These are phyloP conservation scores for Artibeus jamaicensis DNA, from an alignment of 2,797 vertebrate species.

Conservation along the genomic window DNA sequence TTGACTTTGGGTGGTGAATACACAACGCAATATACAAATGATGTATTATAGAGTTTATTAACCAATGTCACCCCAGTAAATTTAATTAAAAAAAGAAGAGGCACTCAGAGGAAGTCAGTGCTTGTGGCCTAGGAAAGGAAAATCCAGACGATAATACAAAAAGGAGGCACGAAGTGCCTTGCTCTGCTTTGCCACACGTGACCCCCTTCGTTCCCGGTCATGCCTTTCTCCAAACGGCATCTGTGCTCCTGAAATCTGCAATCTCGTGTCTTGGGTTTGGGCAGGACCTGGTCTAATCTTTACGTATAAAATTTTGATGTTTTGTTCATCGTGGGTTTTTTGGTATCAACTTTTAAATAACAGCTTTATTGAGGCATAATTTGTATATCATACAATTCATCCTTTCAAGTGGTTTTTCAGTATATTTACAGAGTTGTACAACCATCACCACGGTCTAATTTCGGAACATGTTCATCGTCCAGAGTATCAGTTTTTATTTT, in stretches of 20 bases:
- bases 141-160: background rate
- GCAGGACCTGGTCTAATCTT: background rate
- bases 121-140: background rate
- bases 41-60: background rate
- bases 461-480: background rate
- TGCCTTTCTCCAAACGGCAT: background rate
- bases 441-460: background rate
- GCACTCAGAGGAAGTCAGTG: background rate
- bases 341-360: background rate
- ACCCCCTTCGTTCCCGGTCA: background rate
- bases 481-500: constrained; percentile 26
- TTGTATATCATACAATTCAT: background rate
- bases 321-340: background rate
- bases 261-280: background rate
- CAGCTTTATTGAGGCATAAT: background rate
- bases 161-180: background rate
- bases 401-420: background rate
- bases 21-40: background rate
- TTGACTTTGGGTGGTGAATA: background rate
- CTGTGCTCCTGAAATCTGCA: background rate
- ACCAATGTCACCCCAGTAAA: background rate
- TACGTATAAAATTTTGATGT: background rate
- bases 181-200: background rate
- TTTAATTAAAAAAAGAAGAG: background rate
- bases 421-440: background rate